Evolutionary conservation across 2,888 invertebrate species (phyloP), one percentile per base, ranked within the genome.

Genomic region (Machimus atricapillus): DNA sequence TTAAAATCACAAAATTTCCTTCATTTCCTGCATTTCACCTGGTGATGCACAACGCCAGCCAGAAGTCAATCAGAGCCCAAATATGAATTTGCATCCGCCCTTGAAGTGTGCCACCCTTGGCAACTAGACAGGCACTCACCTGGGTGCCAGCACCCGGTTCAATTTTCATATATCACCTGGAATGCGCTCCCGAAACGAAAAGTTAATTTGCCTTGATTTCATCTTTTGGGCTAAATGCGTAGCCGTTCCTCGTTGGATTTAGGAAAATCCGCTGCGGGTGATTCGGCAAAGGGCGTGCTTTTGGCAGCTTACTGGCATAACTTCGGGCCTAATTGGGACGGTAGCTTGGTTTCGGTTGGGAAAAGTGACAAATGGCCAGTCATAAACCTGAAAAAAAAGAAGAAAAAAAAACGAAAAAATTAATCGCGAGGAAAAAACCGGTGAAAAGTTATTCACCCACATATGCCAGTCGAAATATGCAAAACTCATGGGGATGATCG

Each of bases 161-260:
- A 78, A 78, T 78, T 78, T 78, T 34, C 78, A 78, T 78, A 78
- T 23, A 78, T 78, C 78, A 78, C 78, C 37, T 43, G 43, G 23
- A 78, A 43, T 43, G 46, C 19, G 43, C 40, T 12, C 43, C 43
- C 23, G 46, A 43, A 78, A 23, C 78, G 43, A 37, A 78, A 77
- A 78, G 78, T 78, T 40, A 78, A 78, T 78, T 78, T 78, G 78
- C 78, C 78, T 37, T 78, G 78, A 78, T 78, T 78, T 37, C 78
- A 78, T 78, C 78, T 78, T 78, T 78, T 78, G 46, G 46, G 43
- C 23, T 66, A 66, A 66, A 66, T 66, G 66, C 66, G 66, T 66
- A 34, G 27, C 19, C 19, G 8, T 23, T 66, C 19, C 12, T 27
- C 27, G 12, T 27, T 23, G 23, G 27, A 27, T 23, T 66, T 66